Base-by-base conservation (phyloP, 2,888 invertebrate species). In the Boloria euphrosyne region DNA sequence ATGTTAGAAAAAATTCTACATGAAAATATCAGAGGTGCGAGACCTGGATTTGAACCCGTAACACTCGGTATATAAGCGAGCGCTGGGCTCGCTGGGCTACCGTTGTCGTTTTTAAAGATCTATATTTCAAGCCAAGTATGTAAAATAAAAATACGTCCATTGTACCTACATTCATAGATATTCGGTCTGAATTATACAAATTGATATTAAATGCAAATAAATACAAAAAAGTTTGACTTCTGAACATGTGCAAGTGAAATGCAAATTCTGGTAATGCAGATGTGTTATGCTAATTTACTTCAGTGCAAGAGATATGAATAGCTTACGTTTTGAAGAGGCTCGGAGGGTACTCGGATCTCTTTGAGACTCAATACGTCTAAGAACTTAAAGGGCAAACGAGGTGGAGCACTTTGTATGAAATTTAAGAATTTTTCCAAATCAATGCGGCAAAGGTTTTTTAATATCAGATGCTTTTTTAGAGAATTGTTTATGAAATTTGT, bases 231-330 rank as follows among this genome's bases (percentile, higher is more conserved):
- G 13, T 31, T 38, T 53, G 16, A 31, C 31, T 52, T 50, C 31
- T 31, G 31, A 38, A 46, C n/a, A 7, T 38, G 10, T 38, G 31
- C 10, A 38, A 38, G 31, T 38, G 31, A 38, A 38, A 38, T 38
- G 27, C n/a, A 17, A 57, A 22, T 18, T 55, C 22, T 46, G 44
- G 46, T 57, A 22, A 72, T 66, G 70, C 73, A 75, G 75, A 78
- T 75, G 74, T 74, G 73, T 72, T 75, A 75, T 78, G 78, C 75
- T 76, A 78, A 79, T 69, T 69, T 38, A 53, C 44, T 57, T 46
- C 57, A 46, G 68, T 70, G 70, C 71, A 69, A 70, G 73, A 74
- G 73, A 71, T 71, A 76, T 76, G 78, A 78, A 78, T 76, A 71
- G 72, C 72, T 68, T 71, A 71, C 69, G 69, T 22, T 57, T 57